phyloP scores from a whole-genome alignment of 2,888 invertebrate species.

The Phengaris arion region DNA sequence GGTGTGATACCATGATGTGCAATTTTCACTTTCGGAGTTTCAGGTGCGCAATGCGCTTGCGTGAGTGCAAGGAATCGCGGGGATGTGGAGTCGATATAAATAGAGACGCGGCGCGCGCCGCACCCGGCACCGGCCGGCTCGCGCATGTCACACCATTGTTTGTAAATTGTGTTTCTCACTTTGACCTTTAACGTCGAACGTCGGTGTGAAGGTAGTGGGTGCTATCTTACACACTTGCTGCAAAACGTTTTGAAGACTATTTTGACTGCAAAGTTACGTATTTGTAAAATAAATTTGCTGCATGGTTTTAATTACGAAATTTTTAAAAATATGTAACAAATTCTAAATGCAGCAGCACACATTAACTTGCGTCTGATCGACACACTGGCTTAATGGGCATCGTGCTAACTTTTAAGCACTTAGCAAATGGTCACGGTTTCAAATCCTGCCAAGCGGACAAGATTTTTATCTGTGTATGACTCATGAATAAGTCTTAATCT shows the following conservation, averaged over 20 bases:
- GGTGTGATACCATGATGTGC: conserved; percentile 63
- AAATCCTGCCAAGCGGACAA: too few relatives aligned
- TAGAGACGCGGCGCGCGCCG: conserved; percentile 52
- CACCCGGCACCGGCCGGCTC: conserved; percentile 30
- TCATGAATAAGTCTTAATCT: too few relatives aligned
- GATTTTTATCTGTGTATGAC: too few relatives aligned
- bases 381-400: not conserved
- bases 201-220: not conserved
- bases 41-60: conserved; percentile 63
- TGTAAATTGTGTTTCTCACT: conserved; percentile 46
- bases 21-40: conserved; percentile 72
- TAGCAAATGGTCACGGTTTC: too few relatives aligned
- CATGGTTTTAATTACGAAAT: not conserved
- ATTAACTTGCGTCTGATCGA: not conserved
- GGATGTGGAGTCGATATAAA: conserved; percentile 66
- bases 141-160: conserved; percentile 65
- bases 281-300: not conserved
- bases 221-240: not conserved
- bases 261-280: not conserved
- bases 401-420: not conserved
- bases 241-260: not conserved
- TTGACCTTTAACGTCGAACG: too few relatives aligned
- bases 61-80: conserved; percentile 50
- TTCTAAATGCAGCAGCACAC: not conserved
- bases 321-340: not conserved